Conservation (phyloP, 2,797 vertebrate species). For the Sus cebifrons region DNA sequence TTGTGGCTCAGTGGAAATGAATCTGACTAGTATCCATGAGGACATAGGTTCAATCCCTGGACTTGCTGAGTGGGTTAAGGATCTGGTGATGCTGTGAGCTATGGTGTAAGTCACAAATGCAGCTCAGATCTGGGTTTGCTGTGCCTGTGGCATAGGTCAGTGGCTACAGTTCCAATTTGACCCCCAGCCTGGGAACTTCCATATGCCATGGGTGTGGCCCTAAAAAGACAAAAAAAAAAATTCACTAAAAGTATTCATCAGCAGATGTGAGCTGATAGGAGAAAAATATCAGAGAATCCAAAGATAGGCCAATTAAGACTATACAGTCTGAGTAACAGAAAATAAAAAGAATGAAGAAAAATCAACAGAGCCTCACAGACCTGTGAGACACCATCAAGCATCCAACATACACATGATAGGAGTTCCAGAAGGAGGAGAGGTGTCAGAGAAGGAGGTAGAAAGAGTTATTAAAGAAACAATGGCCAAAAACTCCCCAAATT, state of each 20-base stretch:
- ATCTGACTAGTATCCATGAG: no score
- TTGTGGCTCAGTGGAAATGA: no score
- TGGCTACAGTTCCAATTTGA: no score
- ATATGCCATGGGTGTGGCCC: no score
- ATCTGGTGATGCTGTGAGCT: no score
- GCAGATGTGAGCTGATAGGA: slow-evolving; percentile 42
- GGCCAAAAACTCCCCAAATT: not conserved
- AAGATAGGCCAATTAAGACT: slow-evolving; percentile 23
- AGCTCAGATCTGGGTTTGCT: no score
- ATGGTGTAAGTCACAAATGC: no score
- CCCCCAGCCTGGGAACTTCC: no score
- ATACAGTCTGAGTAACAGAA: slow-evolving; percentile 11
- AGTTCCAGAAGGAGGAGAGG: not conserved
- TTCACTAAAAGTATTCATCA: not conserved
- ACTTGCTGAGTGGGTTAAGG: no score
- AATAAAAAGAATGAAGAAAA: slow-evolving; percentile 35
- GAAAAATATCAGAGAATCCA: slow-evolving; percentile 36
- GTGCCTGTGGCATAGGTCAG: no score
- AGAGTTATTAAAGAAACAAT: not conserved
- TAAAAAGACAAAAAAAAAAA: not conserved
- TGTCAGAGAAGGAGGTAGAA: not conserved
- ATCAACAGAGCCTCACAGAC: not conserved
- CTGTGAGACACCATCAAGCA: not conserved
- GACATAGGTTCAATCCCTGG: no score
- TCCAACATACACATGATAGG: not conserved